These are phyloP conservation scores for Bombylius major DNA, from an alignment of 2,888 invertebrate species.

Conservation along the genomic window DNA sequence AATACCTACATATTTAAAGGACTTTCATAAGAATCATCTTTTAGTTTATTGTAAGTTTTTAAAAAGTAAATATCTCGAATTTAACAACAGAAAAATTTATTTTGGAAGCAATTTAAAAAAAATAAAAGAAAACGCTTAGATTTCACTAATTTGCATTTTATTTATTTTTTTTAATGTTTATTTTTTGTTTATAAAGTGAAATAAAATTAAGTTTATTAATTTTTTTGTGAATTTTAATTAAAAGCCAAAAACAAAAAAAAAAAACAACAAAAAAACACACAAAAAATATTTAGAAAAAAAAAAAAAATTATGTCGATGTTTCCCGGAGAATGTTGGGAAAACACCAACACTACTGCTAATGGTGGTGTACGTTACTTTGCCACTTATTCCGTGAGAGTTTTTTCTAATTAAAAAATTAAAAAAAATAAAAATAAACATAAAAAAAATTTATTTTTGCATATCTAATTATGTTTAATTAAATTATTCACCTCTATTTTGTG, in stretches of 20 bases:
- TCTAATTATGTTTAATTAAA: not conserved
- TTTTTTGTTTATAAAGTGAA: no score
- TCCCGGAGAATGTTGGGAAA: conserved; percentile 17
- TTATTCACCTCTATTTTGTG: not conserved
- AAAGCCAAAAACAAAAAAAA: no score
- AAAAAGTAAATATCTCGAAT: not conserved
- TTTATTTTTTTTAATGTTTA: not conserved
- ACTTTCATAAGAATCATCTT: not conserved
- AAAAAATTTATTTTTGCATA: not conserved
- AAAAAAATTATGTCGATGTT: conserved; percentile 15
- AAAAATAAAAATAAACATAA: conserved; percentile 1
- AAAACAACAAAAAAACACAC: no score
- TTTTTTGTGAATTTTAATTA: no score
- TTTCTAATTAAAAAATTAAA: conserved; percentile 1
- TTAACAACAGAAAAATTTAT: not conserved
- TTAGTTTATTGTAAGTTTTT: not conserved
- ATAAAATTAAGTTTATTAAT: no score
- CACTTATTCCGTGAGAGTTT: conserved; percentile 15
- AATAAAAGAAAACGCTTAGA: no score
- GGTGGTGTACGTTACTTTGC: conserved; percentile 16
- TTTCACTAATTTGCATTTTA: not conserved
- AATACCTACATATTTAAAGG: no score
- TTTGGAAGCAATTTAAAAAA: no score
- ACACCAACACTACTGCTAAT: conserved; percentile 8
- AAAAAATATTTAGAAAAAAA: not conserved